phyloP scores from a whole-genome alignment of 2,888 invertebrate species.

The Drosophila anomalata region DNA sequence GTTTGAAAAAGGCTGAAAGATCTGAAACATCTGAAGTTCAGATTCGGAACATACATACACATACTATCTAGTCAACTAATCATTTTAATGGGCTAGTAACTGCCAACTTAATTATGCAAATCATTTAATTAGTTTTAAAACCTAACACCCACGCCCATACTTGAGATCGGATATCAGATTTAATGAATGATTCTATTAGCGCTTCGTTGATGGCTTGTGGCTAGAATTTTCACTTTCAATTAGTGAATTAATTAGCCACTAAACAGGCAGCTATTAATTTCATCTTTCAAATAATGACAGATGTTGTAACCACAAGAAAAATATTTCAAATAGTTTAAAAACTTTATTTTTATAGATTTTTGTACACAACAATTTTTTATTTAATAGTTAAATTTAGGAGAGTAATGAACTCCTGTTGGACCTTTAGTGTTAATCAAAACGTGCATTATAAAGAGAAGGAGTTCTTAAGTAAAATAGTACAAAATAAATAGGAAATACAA shows the following conservation, averaged over 20 bases:
- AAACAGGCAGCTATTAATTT: background rate
- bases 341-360: slow-evolving; percentile 35
- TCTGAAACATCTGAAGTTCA: no score
- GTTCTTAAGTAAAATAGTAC: slow-evolving; percentile 24
- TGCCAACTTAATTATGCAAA: slow-evolving; percentile 20
- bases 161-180: slow-evolving; percentile 12
- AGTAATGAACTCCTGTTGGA: slow-evolving; percentile 20
- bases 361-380: slow-evolving; percentile 41
- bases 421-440: slow-evolving; percentile 27
- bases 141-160: slow-evolving; percentile 5
- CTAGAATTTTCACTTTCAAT: slow-evolving; percentile 36
- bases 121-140: slow-evolving; percentile 9
- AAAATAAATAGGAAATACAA: slow-evolving; percentile 38
- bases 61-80: slow-evolving; percentile 8
- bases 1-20: no score
- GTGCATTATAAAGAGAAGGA: slow-evolving; percentile 11
- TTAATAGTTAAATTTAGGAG: slow-evolving; percentile 37
- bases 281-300: background rate
- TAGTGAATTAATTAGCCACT: slow-evolving; percentile 13
- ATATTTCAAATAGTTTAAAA: slow-evolving; percentile 12
- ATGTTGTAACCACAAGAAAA: background rate
- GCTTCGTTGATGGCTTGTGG: slow-evolving; percentile 12
- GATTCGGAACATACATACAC: background rate
- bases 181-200: slow-evolving; percentile 9
- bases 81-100: slow-evolving; percentile 23